Base-by-base conservation (phyloP, 2,797 vertebrate species). In the Anguilla anguilla region DNA sequence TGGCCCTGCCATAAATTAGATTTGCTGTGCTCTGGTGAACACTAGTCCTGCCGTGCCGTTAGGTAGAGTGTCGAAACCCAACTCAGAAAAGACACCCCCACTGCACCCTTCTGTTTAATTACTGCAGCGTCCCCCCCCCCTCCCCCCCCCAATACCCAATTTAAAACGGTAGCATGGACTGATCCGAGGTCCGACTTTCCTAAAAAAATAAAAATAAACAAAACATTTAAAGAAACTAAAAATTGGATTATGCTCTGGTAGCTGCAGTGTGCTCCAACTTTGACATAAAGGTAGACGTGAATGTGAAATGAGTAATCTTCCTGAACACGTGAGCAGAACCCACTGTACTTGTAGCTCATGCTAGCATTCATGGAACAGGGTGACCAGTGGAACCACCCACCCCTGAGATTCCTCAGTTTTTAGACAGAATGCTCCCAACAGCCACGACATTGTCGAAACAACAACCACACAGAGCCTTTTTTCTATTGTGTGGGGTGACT, bases 1-100 rank as follows among this genome's bases (percentile, higher is more conserved):
- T 90, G 88, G 95, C 93, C 93, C 91, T 91, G 92, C 89, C 90
- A 94, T 94, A 95, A 96, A 96, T 95, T 93, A 90, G 91, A 95
- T 96, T 95, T 94, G 94, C 93, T 93, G 90, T 93, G 93, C 92
- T 90, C 91, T 93, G 92, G 90, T 92, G 93, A 92, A 90, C 91
- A 83, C 87, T 87, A 90, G 94, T 93, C 93, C 93, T 87, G 87
- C 92, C 92, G 94, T 92, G 92, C 88, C 61, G 49, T 93, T 93
- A 88, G 87, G 89, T 91, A 84, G 84, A 92, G 88, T 57, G 35
- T 88, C 57, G 7, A 31, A 17, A 35, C 28, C 84, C 28, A 35
- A 43, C 83, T 49, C 53, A 64, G 59, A 39, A 46, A 4, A n/a
- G 35, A 61, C 22, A 43, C 84, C 31, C 15, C 35, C 72, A 39